These are phyloP conservation scores for Hucho hucho DNA, from an alignment of 2,113 vertebrate genomes.

Conservation along the genomic window DNA sequence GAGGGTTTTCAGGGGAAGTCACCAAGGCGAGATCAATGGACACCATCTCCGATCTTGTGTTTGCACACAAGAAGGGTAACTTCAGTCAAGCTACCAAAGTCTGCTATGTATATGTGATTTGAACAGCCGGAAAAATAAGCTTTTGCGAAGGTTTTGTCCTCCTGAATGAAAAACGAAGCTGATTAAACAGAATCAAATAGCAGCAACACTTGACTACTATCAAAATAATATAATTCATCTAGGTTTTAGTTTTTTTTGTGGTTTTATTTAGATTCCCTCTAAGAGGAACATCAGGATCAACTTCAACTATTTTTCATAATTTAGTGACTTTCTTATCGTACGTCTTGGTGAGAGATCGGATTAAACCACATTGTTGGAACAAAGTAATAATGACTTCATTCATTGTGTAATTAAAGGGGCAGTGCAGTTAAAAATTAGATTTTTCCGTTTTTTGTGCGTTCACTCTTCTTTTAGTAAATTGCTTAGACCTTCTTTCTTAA, in stretches of 20 bases:
- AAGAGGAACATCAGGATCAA: not conserved
- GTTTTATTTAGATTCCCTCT: no score
- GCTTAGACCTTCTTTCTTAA: not conserved
- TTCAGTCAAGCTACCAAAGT: conserved; percentile 18
- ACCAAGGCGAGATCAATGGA: conserved; percentile 40
- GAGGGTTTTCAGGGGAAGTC: conserved; percentile 24
- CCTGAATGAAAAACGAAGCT: not conserved
- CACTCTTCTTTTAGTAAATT: not conserved
- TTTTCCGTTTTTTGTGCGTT: not conserved
- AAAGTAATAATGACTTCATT: no score
- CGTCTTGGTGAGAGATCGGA: no score
- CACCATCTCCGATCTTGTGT: conserved; percentile 28
- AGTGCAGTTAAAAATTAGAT: no score
- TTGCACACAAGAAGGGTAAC: conserved; percentile 6
- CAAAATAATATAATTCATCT: no score
- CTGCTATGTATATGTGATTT: conserved; percentile 6
- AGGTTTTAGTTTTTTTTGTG: no score
- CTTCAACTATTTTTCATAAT: not conserved
- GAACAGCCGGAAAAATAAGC: conserved; percentile 22
- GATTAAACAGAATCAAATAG: not conserved
- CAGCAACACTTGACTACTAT: no score
- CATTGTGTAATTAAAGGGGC: no score
- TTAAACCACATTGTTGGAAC: no score
- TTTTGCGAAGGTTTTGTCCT: not conserved
- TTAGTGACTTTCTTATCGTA: no score